Evolutionary conservation across 1,140 invertebrate genomes (phyloP), one percentile per base, ranked within the genome.

Genomic region (Hycleus phaleratus): DNA sequence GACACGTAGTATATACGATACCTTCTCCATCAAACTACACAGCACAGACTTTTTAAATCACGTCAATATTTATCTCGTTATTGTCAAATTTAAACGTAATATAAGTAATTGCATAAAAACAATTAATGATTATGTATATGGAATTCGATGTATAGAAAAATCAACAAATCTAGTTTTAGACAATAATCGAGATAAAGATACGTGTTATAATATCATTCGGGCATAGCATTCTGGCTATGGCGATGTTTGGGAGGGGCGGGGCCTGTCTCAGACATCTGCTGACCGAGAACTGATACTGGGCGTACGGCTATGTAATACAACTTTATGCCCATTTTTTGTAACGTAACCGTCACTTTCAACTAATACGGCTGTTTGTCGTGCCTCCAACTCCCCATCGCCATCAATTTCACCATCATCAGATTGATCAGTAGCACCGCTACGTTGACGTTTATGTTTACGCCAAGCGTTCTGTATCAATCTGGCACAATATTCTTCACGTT

Each of bases 401-500:
- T 65, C 71, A 38, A 61, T 67, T 49, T 78, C 77, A 62, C 74
- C 77, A 48, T 77, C 77, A 49, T 74, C 77, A 57, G 68, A 62
- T 10, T 69, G 66, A 47, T 65, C 68, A 10, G 63, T 56, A 49
- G 55, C 72, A 73, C 78, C 77, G 39, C 78, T 76, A 58, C 80
- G 79, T 59, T 84, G 82, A 70, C 85, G 80, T 12, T 55, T 55
- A 73, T 91, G 88, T 71, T 88, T 88, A 24, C 89, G 81, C 91
- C 93, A 98, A 47, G 92, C 91, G 69, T 90, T 88, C 76, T 98
- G 95, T 66, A 98, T 97, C 18, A 97, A 83, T 56, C 91, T 81
- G 56, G 94, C 94, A 76, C 93, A 95, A 75, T 95, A 96, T 71
- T 96, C 93, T 74, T 97, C 94, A 38, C 94, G 83, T 77, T 97